Base-by-base conservation (phyloP, 2,888 invertebrate species). In the Cheilosia urbana region DNA sequence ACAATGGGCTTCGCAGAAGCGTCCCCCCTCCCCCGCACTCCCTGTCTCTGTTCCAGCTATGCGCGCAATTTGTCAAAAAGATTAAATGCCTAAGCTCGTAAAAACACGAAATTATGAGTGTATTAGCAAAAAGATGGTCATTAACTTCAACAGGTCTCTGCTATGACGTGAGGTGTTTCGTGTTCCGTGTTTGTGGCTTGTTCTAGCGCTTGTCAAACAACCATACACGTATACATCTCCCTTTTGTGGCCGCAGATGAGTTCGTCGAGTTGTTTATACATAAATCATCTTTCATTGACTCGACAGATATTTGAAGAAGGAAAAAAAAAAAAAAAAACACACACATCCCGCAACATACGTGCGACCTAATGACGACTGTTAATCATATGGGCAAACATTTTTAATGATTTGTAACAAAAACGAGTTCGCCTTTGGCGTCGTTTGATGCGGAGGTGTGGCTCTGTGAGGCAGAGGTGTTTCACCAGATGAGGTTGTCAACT, bases 31-130 rank as follows among this genome's bases (percentile, higher is more conserved):
- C 13, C 37, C 13, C 37, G 13, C 13, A n/a, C n/a, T n/a, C n/a
- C n/a, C n/a, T n/a, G n/a, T 15, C 15, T 47, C 71, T 42, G 55
- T 24, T 58, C 21, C 62, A 73, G 45, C 17, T 63, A 60, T 79
- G 73, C 55, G 58, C 34, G 69, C 65, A 47, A 80, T 84, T 84
- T 84, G 84, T 84, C 80, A 79, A 79, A 83, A 83, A 79, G 69
- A 51, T 69, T 53, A 73, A 58, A 68, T 45, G 65, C 51, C 51
- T 69, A 53, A 65, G 53, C 77, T 83, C 82, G 55, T 78, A 63
- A 69, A 69, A 79, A 75, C 66, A 62, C 21, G 47, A 47, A 7
- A 47, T 17, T 17, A 47, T 17, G 47, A 71, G 66, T 80, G 80
- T 80, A 76, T 79, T 79, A 79, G 79, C 69, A 69, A 76, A 60